Evolutionary conservation across 2,888 invertebrate species (phyloP).

Genomic region (Theretra japonica): DNA sequence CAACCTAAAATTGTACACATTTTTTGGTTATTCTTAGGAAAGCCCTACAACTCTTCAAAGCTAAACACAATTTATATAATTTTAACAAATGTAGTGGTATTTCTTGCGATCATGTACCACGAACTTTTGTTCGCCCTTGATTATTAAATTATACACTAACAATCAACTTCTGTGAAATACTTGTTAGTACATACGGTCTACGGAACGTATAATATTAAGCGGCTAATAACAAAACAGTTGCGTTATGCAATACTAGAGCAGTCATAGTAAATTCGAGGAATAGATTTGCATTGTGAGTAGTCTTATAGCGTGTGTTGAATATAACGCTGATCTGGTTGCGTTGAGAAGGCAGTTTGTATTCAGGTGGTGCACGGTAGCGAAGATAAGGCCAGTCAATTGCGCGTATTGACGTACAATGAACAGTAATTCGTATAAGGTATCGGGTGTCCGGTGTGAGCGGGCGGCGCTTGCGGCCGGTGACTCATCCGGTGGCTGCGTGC

Average conservation of each 20-base stretch:
- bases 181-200: not conserved
- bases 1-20: too few relatives aligned
- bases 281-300: conserved; percentile 5
- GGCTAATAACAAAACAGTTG: conserved; percentile 1
- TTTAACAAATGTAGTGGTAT: not conserved
- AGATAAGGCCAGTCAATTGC: conserved; percentile 49
- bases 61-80: not conserved
- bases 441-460: conserved; percentile 51
- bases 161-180: conserved; percentile 7
- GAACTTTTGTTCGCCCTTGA: not conserved
- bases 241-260: conserved; percentile 5
- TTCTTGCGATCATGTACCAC: not conserved
- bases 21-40: too few relatives aligned
- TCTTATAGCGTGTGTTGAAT: conserved; percentile 1
- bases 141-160: not conserved
- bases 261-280: conserved; percentile 2
- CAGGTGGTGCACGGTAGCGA: conserved; percentile 49
- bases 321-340: not conserved
- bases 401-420: conserved; percentile 50
- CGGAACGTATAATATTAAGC: conserved; percentile 5
- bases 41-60: too few relatives aligned
- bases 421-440: conserved; percentile 58
- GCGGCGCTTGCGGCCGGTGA: conserved; percentile 48
- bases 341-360: conserved; percentile 37
- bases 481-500: conserved; percentile 61